Evolutionary conservation across 2,797 vertebrate genomes (phyloP), one percentile per base, ranked within the genome.

Genomic region (Myripristis murdjan): DNA sequence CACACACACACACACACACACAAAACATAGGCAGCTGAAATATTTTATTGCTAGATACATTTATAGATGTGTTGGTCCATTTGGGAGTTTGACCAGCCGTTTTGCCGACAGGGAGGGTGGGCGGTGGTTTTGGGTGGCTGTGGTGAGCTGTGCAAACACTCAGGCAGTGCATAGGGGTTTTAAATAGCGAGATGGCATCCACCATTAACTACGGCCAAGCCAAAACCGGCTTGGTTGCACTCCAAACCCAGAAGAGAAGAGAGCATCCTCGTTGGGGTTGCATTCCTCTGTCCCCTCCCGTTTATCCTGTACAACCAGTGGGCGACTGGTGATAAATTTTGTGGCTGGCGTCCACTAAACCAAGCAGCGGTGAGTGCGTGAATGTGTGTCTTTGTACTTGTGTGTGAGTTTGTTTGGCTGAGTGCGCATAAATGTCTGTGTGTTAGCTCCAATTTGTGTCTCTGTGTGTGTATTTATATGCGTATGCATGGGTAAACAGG

Each of bases 161-260:
- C 74, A 84, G 76, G 71, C 66, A 70, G 77, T 66, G 77, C 55
- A 57, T 7, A 6, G 63, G 53, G 69, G 59, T 68, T 75, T 86
- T 77, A 81, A 89, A 92, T 75, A 87, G 82, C 46, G 12, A 86
- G 73, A 69, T 83, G 83, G 86, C 81, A 88, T 87, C 84, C 82
- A 64, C 75, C 81, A 77, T 77, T 75, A 84, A 79, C 82, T 71
- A 85, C 24, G 55, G 87, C 79, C 66, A 58, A 85, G 72, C 80
- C 79, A 46, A 81, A 85, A 85, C 82, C 56, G 72, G 69, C 76
- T 86, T 88, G 89, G 88, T 88, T 64, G 31, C 47, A 58, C 54
- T 92, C 83, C 87, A 91, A 89, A 87, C 73, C 87, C 80, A 76
- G 79, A 88, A 61, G 72, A 83, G 78, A 91, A n/a, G n/a, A n/a